Conservation (phyloP, 2,888 invertebrate genomes). For the Crepidodera aurea region DNA sequence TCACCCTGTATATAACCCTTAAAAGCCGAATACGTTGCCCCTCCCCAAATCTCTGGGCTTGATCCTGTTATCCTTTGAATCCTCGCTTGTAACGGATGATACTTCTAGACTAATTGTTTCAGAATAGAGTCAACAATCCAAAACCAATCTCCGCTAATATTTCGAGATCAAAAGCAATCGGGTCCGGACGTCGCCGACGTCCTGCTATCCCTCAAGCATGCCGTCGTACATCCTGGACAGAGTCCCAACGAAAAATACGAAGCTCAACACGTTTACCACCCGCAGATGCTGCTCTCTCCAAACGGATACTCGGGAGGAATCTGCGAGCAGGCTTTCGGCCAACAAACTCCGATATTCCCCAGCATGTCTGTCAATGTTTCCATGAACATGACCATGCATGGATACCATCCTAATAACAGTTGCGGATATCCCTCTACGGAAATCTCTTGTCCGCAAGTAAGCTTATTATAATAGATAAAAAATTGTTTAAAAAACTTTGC, state of each 20-base stretch:
- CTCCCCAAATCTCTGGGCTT: no score
- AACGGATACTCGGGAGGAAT: conserved; percentile 57
- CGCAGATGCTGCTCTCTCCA: conserved; percentile 70
- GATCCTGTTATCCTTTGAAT: no score
- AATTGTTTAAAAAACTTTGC: no score
- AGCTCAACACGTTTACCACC: conserved; percentile 46
- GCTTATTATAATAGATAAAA: no score
- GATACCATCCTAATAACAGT: conserved; percentile 66
- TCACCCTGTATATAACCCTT: no score
- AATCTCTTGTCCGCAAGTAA: conserved; percentile 74
- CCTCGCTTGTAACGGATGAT: no score
- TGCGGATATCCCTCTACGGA: conserved; percentile 62
- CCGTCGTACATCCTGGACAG: conserved; percentile 82
- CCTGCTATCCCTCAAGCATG: conserved; percentile 85
- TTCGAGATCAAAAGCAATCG: conserved; percentile 50
- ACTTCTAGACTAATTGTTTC: conserved; percentile 13
- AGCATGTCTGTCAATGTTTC: conserved; percentile 97
- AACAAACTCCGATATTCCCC: conserved; percentile 72
- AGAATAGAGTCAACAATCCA: conserved; percentile 51
- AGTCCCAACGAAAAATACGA: conserved; percentile 48
- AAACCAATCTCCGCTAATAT: conserved; percentile 46
- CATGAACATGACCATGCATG: conserved; percentile 98
- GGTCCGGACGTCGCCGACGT: conserved; percentile 82
- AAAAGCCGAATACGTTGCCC: no score
- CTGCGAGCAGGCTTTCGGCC: conserved; percentile 54